Conservation (phyloP, 1,140 invertebrate genomes). For the Micrasema minimum region DNA sequence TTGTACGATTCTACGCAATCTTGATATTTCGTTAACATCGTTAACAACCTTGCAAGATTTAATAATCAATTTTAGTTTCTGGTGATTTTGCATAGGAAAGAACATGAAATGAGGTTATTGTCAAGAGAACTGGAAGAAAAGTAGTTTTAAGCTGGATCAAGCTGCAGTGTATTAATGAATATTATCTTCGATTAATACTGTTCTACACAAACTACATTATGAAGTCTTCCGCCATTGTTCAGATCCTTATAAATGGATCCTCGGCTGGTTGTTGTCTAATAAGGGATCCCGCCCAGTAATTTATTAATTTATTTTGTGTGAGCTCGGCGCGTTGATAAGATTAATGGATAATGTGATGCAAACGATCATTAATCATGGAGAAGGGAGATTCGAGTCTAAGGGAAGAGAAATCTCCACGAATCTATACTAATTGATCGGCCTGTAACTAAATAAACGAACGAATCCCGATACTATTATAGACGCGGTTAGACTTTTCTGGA, state of each 20-base stretch:
- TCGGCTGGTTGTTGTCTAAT: conserved; percentile 13
- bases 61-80: too few relatives aligned
- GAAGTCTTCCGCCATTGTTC: background rate
- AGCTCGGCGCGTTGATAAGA: conserved; percentile 28
- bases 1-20: too few relatives aligned
- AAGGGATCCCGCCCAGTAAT: conserved; percentile 27
- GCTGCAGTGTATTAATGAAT: background rate
- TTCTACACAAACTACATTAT: background rate
- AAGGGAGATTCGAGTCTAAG: conserved; percentile 5
- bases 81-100: too few relatives aligned
- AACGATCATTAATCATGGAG: conserved; percentile 28
- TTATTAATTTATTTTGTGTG: conserved; percentile 36
- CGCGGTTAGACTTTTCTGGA: too few relatives aligned
- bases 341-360: conserved; percentile 39
- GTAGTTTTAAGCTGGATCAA: background rate
- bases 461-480: too few relatives aligned
- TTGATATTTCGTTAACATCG: too few relatives aligned
- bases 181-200: background rate
- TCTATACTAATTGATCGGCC: conserved; percentile 32
- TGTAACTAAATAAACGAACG: conserved; percentile 1
- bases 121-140: background rate
- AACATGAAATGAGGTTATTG: too few relatives aligned
- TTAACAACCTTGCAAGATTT: too few relatives aligned
- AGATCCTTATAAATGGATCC: background rate
- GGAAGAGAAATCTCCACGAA: conserved; percentile 12